phyloP scores from a whole-genome alignment of 1,140 invertebrate species.

The Choristoneura fumiferana region DNA sequence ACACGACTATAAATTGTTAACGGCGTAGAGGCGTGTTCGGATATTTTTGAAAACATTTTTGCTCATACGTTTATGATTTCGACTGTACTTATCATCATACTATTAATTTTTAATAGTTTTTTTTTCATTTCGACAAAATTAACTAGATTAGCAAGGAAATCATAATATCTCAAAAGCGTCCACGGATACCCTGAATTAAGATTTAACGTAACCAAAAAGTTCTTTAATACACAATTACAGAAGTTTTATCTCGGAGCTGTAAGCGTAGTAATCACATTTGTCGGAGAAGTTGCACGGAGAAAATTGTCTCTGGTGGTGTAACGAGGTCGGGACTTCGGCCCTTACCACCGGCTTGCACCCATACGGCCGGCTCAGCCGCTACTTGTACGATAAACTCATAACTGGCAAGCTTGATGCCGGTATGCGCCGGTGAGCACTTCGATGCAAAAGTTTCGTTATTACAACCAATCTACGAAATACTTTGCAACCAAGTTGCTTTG shows the following conservation, averaged over 20 bases:
- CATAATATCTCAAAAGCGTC: conserved; percentile 12
- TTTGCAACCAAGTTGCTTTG: too few relatives aligned
- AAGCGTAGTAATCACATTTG: conserved; percentile 61
- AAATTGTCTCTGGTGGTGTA: conserved; percentile 58
- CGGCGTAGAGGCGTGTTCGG: too few relatives aligned
- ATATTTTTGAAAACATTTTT: too few relatives aligned
- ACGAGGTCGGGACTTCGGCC: conserved; percentile 32
- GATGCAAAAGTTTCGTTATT: conserved; percentile 8
- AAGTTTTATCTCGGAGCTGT: conserved; percentile 55
- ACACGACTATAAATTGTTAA: too few relatives aligned
- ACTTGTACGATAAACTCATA: conserved; percentile 6
- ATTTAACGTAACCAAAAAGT: conserved; percentile 60
- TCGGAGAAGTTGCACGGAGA: conserved; percentile 47
- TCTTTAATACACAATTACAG: conserved; percentile 60
- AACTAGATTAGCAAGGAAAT: conserved; percentile 2
- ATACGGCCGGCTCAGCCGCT: not conserved
- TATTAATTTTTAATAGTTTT: too few relatives aligned
- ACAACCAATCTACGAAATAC: too few relatives aligned
- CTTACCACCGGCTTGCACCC: conserved; percentile 25
- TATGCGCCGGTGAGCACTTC: too few relatives aligned
- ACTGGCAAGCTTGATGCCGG: not conserved
- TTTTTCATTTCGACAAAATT: not conserved
- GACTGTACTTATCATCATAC: too few relatives aligned
- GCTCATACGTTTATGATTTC: too few relatives aligned
- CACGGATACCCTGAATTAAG: conserved; percentile 48